A percentile compares a stretch with the other conserved stretches of the same genome.
Evolutionary conservation across 2,888 invertebrate species (phyloP).

Genomic region (Folsomia manolachei): DNA sequence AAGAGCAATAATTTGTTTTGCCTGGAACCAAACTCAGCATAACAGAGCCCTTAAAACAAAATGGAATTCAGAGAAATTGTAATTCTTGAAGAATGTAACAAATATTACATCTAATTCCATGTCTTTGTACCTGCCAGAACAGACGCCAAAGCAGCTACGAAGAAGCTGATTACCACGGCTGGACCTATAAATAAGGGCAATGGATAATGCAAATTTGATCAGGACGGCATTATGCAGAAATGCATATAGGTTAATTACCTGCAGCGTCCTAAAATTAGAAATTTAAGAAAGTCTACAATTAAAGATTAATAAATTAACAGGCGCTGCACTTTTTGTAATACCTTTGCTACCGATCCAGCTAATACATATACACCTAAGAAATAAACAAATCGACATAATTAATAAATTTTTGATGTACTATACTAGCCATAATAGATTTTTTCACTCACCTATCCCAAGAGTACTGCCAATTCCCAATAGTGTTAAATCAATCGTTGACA

Average conservation of each 20-base stretch:
- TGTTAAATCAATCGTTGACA: conserved; percentile 72
- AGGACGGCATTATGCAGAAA: too few species aligned
- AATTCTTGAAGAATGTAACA: too few species aligned
- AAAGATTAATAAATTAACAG: conserved; percentile 60
- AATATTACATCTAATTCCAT: too few species aligned
- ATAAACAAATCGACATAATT: too few species aligned
- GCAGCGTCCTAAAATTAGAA: too few species aligned
- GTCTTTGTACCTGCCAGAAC: conserved; percentile 86
- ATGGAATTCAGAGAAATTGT: too few species aligned
- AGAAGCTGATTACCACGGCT: conserved; percentile 82
- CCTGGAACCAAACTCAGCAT: conserved; percentile 71
- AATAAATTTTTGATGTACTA: too few species aligned
- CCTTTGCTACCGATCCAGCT: conserved; percentile 83
- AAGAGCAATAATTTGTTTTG: too few species aligned
- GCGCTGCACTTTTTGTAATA: conserved; percentile 69
- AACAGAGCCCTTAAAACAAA: conserved; percentile 33
- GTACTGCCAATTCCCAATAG: conserved; percentile 77
- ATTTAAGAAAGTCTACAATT: conserved; percentile 82
- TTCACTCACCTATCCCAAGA: conserved; percentile 71
- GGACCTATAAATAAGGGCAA: too few species aligned
- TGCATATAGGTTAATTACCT: too few species aligned
- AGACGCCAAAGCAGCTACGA: conserved; percentile 88
- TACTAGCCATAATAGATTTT: too few species aligned
- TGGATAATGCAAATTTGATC: too few species aligned
- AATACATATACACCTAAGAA: conserved; percentile 85